phyloP scores from a whole-genome alignment of 2,113 vertebrate species.

The Onychostruthus taczanowskii region DNA sequence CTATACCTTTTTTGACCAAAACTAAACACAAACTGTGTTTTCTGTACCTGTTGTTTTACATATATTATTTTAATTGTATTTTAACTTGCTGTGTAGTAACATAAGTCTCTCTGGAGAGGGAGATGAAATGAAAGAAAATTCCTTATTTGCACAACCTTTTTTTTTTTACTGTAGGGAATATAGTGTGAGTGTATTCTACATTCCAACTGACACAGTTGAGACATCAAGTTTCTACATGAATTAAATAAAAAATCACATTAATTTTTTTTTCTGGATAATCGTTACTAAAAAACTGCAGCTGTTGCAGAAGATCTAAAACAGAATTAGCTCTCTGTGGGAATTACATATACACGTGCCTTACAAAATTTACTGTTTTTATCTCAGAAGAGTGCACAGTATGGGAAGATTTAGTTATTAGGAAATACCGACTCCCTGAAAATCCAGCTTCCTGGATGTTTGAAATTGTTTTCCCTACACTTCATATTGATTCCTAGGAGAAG shows the following conservation, averaged over 20 bases:
- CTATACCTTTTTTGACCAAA: neutral
- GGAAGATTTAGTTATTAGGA: neutral
- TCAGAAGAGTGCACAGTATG: neutral
- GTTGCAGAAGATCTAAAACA: neutral
- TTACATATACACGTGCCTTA: neutral
- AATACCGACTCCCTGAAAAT: neutral
- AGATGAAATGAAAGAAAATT: neutral
- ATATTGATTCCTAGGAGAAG: neutral
- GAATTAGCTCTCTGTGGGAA: neutral
- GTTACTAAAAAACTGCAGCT: neutral
- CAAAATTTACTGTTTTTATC: neutral
- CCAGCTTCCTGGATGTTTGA: neutral
- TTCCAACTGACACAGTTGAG: neutral
- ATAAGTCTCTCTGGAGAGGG: neutral
- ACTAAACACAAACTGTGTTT: neutral
- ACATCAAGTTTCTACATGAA: neutral
- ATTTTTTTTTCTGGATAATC: neutral
- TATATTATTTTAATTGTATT: neutral
- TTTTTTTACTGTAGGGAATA: neutral
- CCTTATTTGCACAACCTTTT: neutral
- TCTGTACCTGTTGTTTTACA: neutral
- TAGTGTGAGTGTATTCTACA: neutral
- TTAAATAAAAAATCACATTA: neutral
- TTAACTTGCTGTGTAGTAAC: neutral
- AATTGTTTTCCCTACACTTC: neutral